Conservation (phyloP, 2,797 vertebrate genomes). For the Falco cherrug region DNA sequence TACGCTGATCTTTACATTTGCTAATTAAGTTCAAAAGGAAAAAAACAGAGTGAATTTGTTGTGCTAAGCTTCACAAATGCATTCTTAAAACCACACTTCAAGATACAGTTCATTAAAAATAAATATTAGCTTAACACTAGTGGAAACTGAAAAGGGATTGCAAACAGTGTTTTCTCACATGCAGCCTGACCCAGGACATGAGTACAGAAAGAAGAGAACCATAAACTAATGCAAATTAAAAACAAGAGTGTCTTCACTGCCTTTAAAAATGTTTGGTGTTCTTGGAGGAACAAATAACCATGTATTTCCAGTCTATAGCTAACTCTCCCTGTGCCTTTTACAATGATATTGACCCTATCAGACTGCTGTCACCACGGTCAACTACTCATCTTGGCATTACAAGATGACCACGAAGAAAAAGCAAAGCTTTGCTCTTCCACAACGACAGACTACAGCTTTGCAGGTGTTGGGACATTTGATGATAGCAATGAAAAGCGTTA, state of each 20-base stretch:
- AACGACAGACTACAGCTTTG: neutral
- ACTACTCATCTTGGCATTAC: neutral
- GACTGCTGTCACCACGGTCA: neutral
- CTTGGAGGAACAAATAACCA: neutral
- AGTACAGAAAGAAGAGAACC: neutral
- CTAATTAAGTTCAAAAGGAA: neutral
- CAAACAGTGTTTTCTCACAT: slow-evolving; percentile 6
- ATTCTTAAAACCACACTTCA: neutral
- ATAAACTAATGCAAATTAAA: slow-evolving; percentile 17
- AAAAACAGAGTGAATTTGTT: neutral
- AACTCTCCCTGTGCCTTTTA: neutral
- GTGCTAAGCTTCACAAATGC: neutral
- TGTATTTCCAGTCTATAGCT: neutral
- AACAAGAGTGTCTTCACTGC: neutral
- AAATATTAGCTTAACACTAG: slow-evolving; percentile 47
- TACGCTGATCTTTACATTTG: neutral
- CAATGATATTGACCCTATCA: neutral
- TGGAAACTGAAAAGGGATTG: slow-evolving; percentile 9
- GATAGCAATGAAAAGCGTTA: neutral
- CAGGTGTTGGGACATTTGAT: neutral
- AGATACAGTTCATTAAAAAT: slow-evolving; percentile 31
- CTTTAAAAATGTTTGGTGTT: neutral
- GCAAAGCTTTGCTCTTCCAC: neutral
- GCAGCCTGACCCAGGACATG: neutral
- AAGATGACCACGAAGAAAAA: neutral